These are phyloP conservation scores for Ophraella communa DNA, from an alignment of 2,888 invertebrate species.

Conservation along the genomic window DNA sequence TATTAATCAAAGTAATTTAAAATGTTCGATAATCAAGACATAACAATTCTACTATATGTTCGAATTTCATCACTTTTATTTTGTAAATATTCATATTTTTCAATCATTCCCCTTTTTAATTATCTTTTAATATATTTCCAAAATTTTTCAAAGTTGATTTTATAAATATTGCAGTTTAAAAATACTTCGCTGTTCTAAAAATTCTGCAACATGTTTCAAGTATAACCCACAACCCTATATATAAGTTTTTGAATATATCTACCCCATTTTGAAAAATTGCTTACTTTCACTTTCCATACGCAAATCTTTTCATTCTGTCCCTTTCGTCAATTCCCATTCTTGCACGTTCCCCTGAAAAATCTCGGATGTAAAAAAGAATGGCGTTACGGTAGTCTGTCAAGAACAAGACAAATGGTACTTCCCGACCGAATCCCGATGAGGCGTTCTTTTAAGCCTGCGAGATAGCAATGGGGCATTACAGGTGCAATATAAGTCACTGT, in stretches of 20 bases:
- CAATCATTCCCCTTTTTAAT: too few relatives aligned
- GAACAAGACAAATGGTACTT: conserved; percentile 47
- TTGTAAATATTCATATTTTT: too few relatives aligned
- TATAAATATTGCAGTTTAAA: too few relatives aligned
- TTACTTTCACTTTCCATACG: background rate
- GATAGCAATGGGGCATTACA: conserved; percentile 42
- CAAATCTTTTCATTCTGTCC: background rate
- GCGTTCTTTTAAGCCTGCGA: conserved; percentile 38
- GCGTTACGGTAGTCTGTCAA: conserved; percentile 44
- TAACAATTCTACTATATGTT: too few relatives aligned
- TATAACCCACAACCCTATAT: background rate
- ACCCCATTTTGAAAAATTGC: background rate
- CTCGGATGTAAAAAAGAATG: conserved; percentile 26
- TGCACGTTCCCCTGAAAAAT: conserved; percentile 29
- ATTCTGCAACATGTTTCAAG: too few relatives aligned
- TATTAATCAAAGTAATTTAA: too few relatives aligned
- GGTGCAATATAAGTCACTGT: conserved; percentile 50
- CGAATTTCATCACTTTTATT: too few relatives aligned
- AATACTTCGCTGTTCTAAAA: too few relatives aligned
- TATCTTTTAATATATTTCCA: too few relatives aligned
- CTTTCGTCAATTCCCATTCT: conserved; percentile 9
- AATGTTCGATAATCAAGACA: too few relatives aligned
- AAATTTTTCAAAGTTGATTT: too few relatives aligned
- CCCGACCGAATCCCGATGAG: conserved; percentile 42
- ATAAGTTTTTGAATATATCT: background rate